A percentile compares a stretch with the other conserved stretches of the same genome.
Conservation (phyloP, 2,888 invertebrate species). For the Tachina fera region DNA sequence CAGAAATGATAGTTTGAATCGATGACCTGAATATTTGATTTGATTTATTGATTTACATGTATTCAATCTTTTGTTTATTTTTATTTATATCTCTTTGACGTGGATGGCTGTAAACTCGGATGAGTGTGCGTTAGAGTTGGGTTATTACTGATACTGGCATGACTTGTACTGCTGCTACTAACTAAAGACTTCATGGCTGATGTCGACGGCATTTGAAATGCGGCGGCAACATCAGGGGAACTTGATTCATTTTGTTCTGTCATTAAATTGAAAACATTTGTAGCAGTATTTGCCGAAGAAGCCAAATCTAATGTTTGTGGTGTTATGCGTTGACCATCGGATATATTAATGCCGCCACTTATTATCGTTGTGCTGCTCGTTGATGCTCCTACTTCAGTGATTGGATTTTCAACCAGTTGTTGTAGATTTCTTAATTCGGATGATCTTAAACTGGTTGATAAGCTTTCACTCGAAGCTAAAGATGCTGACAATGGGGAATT, state of each 20-base stretch:
- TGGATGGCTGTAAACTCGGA: constrained; percentile 75
- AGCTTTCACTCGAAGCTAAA: constrained; percentile 85
- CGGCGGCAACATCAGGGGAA: constrained; percentile 40
- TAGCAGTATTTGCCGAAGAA: constrained; percentile 79
- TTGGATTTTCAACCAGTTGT: constrained; percentile 81
- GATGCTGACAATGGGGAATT: constrained; percentile 87
- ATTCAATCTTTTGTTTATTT: constrained; percentile 70
- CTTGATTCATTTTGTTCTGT: constrained; percentile 56
- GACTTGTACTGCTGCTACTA: constrained; percentile 61
- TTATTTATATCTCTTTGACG: constrained; percentile 70
- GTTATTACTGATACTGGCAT: constrained; percentile 61
- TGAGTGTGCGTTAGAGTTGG: constrained; percentile 75
- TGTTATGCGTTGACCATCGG: constrained; percentile 77
- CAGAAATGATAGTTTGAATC: constrained; percentile 49
- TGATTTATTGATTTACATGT: constrained; percentile 13
- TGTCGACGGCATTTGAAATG: constrained; percentile 36
- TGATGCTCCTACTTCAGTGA: constrained; percentile 72
- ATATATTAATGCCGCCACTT: constrained; percentile 70
- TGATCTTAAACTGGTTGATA: constrained; percentile 82
- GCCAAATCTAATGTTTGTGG: constrained; percentile 77
- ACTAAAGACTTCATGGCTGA: constrained; percentile 59
- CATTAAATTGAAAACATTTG: constrained; percentile 71
- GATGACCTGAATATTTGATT: not conserved
- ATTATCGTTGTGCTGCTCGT: constrained; percentile 52
- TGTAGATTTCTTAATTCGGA: constrained; percentile 86